phyloP scores from a whole-genome alignment of 2,888 invertebrate species.

The Apamea epomidion region DNA sequence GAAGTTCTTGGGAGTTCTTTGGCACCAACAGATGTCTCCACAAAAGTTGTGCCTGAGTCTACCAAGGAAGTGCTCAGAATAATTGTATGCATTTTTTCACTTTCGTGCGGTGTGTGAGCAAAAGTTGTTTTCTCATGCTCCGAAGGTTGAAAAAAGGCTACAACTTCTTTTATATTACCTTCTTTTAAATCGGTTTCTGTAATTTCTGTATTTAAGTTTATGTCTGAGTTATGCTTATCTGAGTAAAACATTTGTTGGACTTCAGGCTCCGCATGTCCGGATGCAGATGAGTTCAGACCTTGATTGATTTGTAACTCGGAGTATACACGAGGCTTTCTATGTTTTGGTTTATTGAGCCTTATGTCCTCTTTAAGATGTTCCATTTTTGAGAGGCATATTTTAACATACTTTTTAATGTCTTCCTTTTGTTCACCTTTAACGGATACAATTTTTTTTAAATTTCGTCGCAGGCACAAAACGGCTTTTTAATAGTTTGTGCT shows the following conservation, averaged over 20 bases:
- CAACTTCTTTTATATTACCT: too few relatives aligned
- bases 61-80: neutral
- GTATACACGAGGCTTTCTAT: slow-evolving; percentile 31
- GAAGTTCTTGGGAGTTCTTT: neutral
- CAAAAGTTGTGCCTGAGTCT: slow-evolving; percentile 6
- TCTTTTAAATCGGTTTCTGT: too few relatives aligned
- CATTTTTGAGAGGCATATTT: slow-evolving; percentile 67
- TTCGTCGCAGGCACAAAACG: slow-evolving; percentile 77
- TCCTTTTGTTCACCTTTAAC: slow-evolving; percentile 69
- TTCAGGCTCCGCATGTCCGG: too few relatives aligned
- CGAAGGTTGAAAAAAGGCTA: too few relatives aligned
- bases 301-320: slow-evolving; percentile 49
- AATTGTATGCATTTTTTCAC: neutral
- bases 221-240: too few relatives aligned
- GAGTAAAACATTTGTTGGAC: too few relatives aligned
- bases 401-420: slow-evolving; percentile 65
- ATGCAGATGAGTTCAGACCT: too few relatives aligned
- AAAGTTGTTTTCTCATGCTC: too few relatives aligned
- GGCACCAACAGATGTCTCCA: neutral
- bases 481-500: slow-evolving; percentile 54
- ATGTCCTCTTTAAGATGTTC: slow-evolving; percentile 61
- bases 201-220: too few relatives aligned
- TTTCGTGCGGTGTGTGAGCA: neutral
- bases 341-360: slow-evolving; percentile 38
- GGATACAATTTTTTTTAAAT: slow-evolving; percentile 73